Base-by-base conservation (phyloP, 2,888 invertebrate genomes). In the Calephelis perditalis region DNA sequence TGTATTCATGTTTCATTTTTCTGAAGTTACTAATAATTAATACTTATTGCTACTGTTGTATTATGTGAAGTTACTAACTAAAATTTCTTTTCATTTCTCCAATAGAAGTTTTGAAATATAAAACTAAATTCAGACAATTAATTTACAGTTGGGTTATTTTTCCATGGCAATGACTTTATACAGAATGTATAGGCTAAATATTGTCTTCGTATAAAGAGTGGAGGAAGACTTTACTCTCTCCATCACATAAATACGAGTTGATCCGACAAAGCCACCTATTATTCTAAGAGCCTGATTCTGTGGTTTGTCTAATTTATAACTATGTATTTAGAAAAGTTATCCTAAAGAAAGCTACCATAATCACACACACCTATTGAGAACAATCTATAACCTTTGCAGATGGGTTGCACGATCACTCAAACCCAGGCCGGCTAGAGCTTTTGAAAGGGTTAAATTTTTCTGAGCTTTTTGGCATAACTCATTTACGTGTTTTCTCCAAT, bases 371-470 rank as follows among this genome's bases (percentile, higher is more conserved):
- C 62, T 52, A n/a, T 64, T 56, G 4, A 61, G n/a, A 10, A 59
- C 45, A 44, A 62, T 61, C 52, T 62, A 63, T 6, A 62, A 12
- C 15, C 46, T 40, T n/a, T 62, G 56, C 35, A 63, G 15, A 37
- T 65, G 58, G 37, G 56, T 59, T 9, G 59, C 62, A 56, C 62
- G 62, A 11, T 64, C 43, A 7, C 62, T 61, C 63, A 57, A 66
- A 9, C 35, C 26, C 2, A 61, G 46, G 8, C 61, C 63, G 5
- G 62, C 52, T 47, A 66, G 26, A 7, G 61, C 52, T 57, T 61
- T 58, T 26, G 57, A 46, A 26, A 61, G 15, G 7, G 56, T 57
- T 43, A 64, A 46, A 43, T 54, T 58, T 59, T 11, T 56, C 9
- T 7, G 37, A 9, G 58, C 44, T 59, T 62, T 67, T 36, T 63